phyloP scores from a whole-genome alignment of 2,888 invertebrate genomes.

The Drosophila gaucha region DNA sequence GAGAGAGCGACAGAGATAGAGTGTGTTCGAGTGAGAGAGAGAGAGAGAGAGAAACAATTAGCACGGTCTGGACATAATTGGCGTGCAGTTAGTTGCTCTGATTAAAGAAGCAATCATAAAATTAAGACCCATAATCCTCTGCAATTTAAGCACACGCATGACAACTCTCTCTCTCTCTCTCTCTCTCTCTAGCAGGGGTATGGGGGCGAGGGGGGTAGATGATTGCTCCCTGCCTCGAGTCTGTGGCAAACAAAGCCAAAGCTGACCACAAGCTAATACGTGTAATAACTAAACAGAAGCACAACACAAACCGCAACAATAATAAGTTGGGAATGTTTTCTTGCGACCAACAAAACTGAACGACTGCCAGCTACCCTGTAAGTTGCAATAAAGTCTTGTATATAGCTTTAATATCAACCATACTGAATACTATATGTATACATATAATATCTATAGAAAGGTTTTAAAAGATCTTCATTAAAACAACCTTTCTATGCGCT shows the following conservation, averaged over 20 bases:
- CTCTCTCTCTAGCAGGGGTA: neutral
- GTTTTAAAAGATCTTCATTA: too few relatives aligned
- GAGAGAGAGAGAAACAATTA: constrained; percentile 70
- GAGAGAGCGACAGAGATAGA: neutral
- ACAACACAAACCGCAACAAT: constrained; percentile 16
- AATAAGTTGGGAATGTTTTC: constrained; percentile 1
- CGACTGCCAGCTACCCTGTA: constrained; percentile 5
- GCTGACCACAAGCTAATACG: constrained; percentile 36
- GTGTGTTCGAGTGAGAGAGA: constrained; percentile 2
- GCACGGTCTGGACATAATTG: constrained; percentile 72
- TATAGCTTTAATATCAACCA: neutral
- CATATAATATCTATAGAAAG: too few relatives aligned
- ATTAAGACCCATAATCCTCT: constrained; percentile 77
- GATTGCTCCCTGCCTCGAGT: neutral
- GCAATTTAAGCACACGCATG: constrained; percentile 69
- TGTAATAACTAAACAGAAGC: constrained; percentile 42
- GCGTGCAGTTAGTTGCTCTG: constrained; percentile 76
- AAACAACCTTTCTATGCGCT: neutral
- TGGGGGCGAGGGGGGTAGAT: neutral
- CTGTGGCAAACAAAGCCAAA: constrained; percentile 35
- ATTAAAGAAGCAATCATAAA: constrained; percentile 78
- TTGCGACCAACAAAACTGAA: neutral
- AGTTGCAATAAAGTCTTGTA: neutral
- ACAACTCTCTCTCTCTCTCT: constrained; percentile 12
- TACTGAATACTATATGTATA: neutral